These are phyloP conservation scores for Botrylloides violaceus DNA, from an alignment of 23 tunicate species.

Conservation along the genomic window DNA sequence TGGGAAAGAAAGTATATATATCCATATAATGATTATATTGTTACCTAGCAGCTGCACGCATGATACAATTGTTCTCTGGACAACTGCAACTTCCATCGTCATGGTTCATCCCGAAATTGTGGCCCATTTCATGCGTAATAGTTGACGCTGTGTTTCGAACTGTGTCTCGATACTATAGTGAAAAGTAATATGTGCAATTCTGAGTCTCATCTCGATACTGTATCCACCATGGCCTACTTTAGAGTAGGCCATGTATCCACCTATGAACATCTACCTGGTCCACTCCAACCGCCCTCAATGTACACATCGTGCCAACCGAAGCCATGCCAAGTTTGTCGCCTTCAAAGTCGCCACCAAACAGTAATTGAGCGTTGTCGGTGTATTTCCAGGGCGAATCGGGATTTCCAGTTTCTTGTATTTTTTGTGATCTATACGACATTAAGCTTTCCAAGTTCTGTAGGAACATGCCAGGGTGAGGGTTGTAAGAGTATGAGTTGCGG, in stretches of 20 bases:
- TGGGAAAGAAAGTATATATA: too few relatives aligned
- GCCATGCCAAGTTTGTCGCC: slow-evolving; percentile 85
- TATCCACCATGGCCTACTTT: too few relatives aligned
- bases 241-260: too few relatives aligned
- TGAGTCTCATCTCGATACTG: too few relatives aligned
- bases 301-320: slow-evolving; percentile 54
- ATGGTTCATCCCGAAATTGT: slow-evolving; percentile 79
- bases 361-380: slow-evolving; percentile 58
- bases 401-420: slow-evolving; percentile 2
- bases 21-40: too few relatives aligned
- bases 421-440: slow-evolving; percentile 24
- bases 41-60: slow-evolving; percentile 30
- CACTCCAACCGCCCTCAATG: slow-evolving; percentile 58
- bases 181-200: not conserved
- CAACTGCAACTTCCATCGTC: slow-evolving; percentile 43
- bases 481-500: not conserved
- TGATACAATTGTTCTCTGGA: slow-evolving; percentile 25
- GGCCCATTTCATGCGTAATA: slow-evolving; percentile 82
- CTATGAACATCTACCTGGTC: slow-evolving; percentile 62
- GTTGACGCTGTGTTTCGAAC: slow-evolving; percentile 42
- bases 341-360: slow-evolving; percentile 60
- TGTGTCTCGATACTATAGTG: slow-evolving; percentile 7
- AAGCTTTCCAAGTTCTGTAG: slow-evolving; percentile 45
- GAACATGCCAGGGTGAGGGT: not conserved
- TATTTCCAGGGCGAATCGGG: slow-evolving; percentile 53